phyloP scores from a whole-genome alignment of 2,113 vertebrate species.

The Percina caprodes region DNA sequence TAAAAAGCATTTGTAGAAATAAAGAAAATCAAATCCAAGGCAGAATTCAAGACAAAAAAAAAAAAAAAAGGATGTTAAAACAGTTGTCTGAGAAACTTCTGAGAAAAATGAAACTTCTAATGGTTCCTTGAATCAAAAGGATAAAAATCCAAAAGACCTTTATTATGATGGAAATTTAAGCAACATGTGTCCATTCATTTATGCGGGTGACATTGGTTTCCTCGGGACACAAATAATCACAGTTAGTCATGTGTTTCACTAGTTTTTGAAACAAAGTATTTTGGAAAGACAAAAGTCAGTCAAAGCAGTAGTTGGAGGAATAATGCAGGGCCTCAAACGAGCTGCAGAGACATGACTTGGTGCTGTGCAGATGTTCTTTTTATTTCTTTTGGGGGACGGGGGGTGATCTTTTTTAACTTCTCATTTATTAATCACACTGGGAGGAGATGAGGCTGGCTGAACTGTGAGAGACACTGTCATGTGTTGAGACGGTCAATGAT shows the following conservation, averaged over 20 bases:
- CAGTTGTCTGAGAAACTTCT: background rate
- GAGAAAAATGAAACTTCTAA: background rate
- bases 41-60: background rate
- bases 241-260: background rate
- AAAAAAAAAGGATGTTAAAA: background rate
- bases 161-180: constrained; percentile 27
- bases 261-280: background rate
- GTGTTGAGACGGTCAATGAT: constrained; percentile 32
- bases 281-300: background rate
- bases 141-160: background rate
- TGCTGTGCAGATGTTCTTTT: constrained; percentile 10
- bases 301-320: background rate
- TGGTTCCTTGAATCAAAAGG: background rate
- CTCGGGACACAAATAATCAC: background rate
- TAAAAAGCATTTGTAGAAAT: background rate
- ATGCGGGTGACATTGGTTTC: constrained; percentile 3
- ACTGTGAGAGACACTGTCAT: constrained; percentile 2
- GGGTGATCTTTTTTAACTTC: background rate
- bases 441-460: background rate
- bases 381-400: background rate
- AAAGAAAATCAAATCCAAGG: background rate
- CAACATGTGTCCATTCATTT: background rate
- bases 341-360: background rate
- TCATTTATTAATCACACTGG: constrained; percentile 16
- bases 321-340: background rate